Evolutionary conservation across 2,113 vertebrate species (phyloP), one percentile per base, ranked within the genome.

Genomic region (Silurus meridionalis): DNA sequence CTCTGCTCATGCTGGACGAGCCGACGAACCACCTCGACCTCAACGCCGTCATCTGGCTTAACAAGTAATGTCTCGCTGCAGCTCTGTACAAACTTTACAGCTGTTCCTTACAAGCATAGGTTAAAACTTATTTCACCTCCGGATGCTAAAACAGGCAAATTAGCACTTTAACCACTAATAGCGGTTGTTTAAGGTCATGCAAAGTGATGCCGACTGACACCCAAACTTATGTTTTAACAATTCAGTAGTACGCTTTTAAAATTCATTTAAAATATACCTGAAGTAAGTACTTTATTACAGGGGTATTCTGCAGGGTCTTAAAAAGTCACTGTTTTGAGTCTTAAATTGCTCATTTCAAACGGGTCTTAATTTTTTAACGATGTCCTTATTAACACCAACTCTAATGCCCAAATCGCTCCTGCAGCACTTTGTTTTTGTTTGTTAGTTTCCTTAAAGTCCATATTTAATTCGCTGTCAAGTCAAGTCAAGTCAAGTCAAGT

Each of bases 21-120:
- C 97, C 97, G 89, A 98, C 97, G 19, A 98, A 98, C 92, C 97
- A 98, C 89, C 91, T 98, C 89, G 97, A 98, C 86, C 96, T 98
- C 82, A 98, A 98, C 0, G 97, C 97, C 0, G 97, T 98, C 92
- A 98, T 98, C 94, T 98, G 97, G 97, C 97, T 98, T 25, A 98
- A 98, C 90, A 98, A 98, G 97, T 98, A 93, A 13, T 10, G 74
- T 10, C 78, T 83, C 5, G 2, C 4, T 52, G 19, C 4, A 19
- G 19, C 37, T 8, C 15, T 8, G 37, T 72, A 19, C 69, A 74
- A 71, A 71, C 46, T 37, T 37, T 23, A 5, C 8, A 50, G 71
- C 71, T 9, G 14, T 46, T 17, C 46, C 21, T 72, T 50, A 10
- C 1, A 50, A 21, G 46, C 21, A 50, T 74, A 5, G 46, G 8